Evolutionary conservation across 92 coral and sea anemone genomes (phyloP), one percentile per base, ranked within the genome.

Genomic region (Umimayanthus kanabou): DNA sequence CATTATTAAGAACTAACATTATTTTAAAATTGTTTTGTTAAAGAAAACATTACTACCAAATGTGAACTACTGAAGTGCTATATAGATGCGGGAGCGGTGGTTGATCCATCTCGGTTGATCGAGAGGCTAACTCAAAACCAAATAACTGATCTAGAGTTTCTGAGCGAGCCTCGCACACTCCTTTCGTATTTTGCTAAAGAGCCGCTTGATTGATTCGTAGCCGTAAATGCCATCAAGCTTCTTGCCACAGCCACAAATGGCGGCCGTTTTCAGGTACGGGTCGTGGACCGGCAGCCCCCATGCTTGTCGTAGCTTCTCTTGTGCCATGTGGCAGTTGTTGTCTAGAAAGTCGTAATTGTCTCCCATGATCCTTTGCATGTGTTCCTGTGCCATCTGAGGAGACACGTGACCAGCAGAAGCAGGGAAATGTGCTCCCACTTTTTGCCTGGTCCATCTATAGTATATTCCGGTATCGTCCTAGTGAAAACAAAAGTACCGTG

Each of bases 241-340:
- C 64, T 83, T 70, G 66, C 87, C 87, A 55, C 87, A 83, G 43
- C 29, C 45, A 83, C 87, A 83, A 45, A 83, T 83, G 33, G 87
- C 78, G 28, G 87, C 16, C 50, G 78, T 77, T 45, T 47, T 33
- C 14, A 89, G 4, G 45, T 89, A 92, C 20, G 88, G 81, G 26
- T 89, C 69, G 15, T 89, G 47, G 0, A 87, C 88, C 22, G 28
- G 30, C 23, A 89, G 39, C 1, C 89, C 94, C 65, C 88, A 81
- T 58, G 6, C 71, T 28, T 82, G 77, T 28, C 94, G 84, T 76
- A 92, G 79, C 43, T 76, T 81, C 55, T 88, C 94, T 73, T 91
- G 94, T 1, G 94, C 92, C 70, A 75, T 64, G 74, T 89, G 94
- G 23, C 92, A 91, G 53, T 89, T 85, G 82, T 89, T 88, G 61